Conservation (phyloP, 2,113 vertebrate species). For the Naja naja region DNA sequence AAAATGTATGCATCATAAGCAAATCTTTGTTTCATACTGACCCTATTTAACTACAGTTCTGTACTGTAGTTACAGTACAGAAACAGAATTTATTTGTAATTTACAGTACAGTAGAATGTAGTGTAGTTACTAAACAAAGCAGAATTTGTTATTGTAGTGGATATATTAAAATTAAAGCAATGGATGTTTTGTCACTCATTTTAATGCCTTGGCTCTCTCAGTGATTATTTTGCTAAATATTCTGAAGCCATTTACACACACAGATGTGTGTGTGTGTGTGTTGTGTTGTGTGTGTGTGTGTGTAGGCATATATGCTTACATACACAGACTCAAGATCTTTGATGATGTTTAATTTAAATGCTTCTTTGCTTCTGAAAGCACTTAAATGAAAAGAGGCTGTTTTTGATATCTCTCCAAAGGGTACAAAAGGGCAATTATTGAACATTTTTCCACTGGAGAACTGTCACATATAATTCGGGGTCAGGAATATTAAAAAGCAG, state of each 20-base stretch:
- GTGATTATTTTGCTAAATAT: background rate
- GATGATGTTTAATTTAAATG: slow-evolving; percentile 1
- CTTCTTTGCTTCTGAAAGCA: background rate
- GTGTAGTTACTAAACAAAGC: no score
- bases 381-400: background rate
- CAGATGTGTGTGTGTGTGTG: no score
- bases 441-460: background rate
- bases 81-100: no score
- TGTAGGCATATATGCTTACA: background rate
- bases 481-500: background rate
- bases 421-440: background rate
- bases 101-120: no score
- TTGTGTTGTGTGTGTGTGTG: background rate
- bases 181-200: background rate
- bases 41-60: background rate
- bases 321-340: background rate
- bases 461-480: background rate
- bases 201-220: background rate
- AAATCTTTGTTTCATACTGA: background rate
- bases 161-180: background rate
- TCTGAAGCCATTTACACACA: background rate
- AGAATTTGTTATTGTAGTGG: background rate
- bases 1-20: background rate
- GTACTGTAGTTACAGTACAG: background rate
- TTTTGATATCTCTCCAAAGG: background rate